These are phyloP conservation scores for Crioceris asparagi DNA, from an alignment of 2,888 invertebrate species.

Conservation along the genomic window DNA sequence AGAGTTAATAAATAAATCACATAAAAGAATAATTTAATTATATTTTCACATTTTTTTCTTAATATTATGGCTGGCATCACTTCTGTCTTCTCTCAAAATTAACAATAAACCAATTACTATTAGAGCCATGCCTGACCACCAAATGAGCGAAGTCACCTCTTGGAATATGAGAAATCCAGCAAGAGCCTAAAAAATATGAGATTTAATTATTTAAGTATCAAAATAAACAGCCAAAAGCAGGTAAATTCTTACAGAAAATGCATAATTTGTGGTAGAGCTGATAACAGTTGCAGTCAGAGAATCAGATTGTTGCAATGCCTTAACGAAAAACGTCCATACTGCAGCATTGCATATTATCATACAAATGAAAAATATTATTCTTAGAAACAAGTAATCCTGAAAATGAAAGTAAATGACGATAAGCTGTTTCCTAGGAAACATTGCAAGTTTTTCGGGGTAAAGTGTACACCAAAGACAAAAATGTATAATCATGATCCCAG, in stretches of 20 bases:
- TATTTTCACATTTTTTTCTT: no score
- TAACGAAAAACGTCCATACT: conserved; percentile 51
- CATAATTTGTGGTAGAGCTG: conserved; percentile 52
- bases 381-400: conserved; percentile 30
- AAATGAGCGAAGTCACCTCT: conserved; percentile 55
- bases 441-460: no score
- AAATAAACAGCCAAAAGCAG: background rate
- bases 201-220: background rate
- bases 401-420: no score
- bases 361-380: conserved; percentile 35
- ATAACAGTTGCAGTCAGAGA: conserved; percentile 51
- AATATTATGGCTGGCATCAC: no score
- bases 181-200: conserved; percentile 49
- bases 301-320: conserved; percentile 43
- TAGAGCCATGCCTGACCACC: conserved; percentile 61
- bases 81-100: no score
- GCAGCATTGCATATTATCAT: conserved; percentile 52
- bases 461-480: no score
- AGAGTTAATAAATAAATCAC: no score
- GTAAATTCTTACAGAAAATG: conserved; percentile 47
- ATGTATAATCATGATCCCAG: no score
- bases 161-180: conserved; percentile 58
- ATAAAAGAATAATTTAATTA: no score
- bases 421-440: no score
- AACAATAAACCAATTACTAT: conserved; percentile 61